Evolutionary conservation across 2,888 invertebrate species (phyloP), one percentile per base, ranked within the genome.

Genomic region (Ferdinandea cuprea): DNA sequence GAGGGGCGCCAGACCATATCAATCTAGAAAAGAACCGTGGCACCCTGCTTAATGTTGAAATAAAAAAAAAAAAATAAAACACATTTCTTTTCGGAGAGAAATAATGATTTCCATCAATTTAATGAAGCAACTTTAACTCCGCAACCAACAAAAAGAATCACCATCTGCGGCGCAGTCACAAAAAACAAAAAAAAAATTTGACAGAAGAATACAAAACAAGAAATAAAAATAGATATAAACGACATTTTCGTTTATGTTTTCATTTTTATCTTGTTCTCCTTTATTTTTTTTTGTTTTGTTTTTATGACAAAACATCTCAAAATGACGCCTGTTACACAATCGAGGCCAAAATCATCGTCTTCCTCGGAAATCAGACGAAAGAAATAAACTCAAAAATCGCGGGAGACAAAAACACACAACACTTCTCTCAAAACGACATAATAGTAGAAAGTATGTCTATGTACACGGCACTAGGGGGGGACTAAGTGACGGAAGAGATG

Each of bases 261-360:
- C 76, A 59, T 71, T 61, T 69, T 68, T 54, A 35, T 48, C 32
- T 35, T 56, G 8, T 50, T 54, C 17, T 48, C 32, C 28, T 56
- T 7, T 50, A 35, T 63, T 44, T 71, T 46, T 65, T 48, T 66
- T 48, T 13, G 48, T 30, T n/a, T 56, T 54, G 66, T 71, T 66
- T 76, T 77, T 66, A 77, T 83, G 77, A 77, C 68, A 83, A 83
- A 68, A 63, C n/a, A 78, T 73, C 78, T 73, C 50, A 56, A 58
- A 77, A 69, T 65, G 83, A 83, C 83, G 77, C 78, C 72, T 83
- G 83, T 78, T 83, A 52, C 72, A 83, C 77, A 83, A 78, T 77
- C 71, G 48, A 58, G 13, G 42, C 52, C 68, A 25, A 72, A 19
- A 54, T 42, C 46, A 46, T 52, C 52, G 30, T 56, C 44, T 30